Base-by-base conservation (phyloP, 2,888 invertebrate genomes). In the Drosophila cracens region DNA sequence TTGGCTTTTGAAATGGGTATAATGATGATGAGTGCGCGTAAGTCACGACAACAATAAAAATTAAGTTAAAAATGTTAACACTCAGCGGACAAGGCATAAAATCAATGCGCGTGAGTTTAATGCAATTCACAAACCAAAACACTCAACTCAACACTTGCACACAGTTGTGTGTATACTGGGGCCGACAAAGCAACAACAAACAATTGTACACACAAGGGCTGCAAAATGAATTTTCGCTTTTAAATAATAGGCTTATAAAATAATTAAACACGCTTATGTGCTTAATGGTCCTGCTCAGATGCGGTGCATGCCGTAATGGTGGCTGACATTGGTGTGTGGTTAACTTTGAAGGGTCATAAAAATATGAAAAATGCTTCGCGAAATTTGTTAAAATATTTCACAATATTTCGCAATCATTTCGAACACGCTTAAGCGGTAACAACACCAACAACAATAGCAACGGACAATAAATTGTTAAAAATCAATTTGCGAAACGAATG, bases 11-110 rank as follows among this genome's bases (percentile, higher is more conserved):
- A 49, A 40, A 58, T 54, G 59, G 49, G n/a, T 51, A 65, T 76
- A 73, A 75, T 72, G 79, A 62, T 69, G 70, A 66, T 72, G 83
- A 74, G 65, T 51, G 67, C 67, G 75, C 76, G 71, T 77, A 76
- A 85, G 87, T 87, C 86, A 80, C 76, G 76, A 78, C 83, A 85
- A 85, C 85, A 88, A 86, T 85, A 82, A 86, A 85, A 85, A 86
- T 86, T 82, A 87, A 85, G 83, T 85, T 88, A 58, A 85, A 87
- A 85, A 83, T 73, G 63, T 79, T 81, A 74, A 69, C 66, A 69
- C 76, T 80, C 70, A 46, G n/a, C 57, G 83, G 57, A 60, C 62
- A 78, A 76, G 83, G 81, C 79, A 79, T 74, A 70, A 72, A 85
- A 83, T 86, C 67, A 83, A 81, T 76, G 81, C 70, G 76, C 74